Evolutionary conservation across 2,888 invertebrate species (phyloP).

Genomic region (Dolomedes plantarius): DNA sequence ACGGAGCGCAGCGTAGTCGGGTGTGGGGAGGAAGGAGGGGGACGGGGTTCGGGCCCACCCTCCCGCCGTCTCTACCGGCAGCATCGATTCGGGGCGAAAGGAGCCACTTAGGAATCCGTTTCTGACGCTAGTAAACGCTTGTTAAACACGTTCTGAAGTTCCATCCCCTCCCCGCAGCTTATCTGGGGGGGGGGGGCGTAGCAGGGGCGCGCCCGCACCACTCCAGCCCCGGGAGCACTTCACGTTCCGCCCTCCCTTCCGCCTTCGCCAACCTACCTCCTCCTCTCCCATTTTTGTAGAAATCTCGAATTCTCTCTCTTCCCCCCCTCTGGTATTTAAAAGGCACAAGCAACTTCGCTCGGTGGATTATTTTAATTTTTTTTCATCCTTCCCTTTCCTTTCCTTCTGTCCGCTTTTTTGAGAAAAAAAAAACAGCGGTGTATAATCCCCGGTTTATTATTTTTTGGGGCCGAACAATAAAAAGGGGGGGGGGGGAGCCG

Average conservation of each 20-base stretch:
- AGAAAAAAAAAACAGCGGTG: too few relatives aligned
- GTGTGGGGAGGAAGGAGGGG: constrained; percentile 3
- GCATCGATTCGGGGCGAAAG: constrained; percentile 29
- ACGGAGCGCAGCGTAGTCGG: constrained; percentile 32
- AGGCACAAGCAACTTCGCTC: neutral
- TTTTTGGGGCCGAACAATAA: constrained; percentile 35
- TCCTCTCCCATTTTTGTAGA: constrained; percentile 15
- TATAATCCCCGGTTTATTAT: constrained; percentile 58
- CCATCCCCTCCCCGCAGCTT: constrained; percentile 19
- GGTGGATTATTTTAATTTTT: constrained; percentile 10
- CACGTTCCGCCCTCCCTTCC: constrained; percentile 45
- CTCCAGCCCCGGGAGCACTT: constrained; percentile 43
- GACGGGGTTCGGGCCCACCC: neutral
- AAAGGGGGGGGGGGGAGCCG: neutral
- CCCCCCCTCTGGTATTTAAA: neutral
- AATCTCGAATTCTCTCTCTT: neutral
- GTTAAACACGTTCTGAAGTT: constrained; percentile 71
- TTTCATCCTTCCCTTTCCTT: constrained; percentile 1
- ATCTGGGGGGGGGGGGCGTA: constrained; percentile 21
- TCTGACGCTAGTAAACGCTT: constrained; percentile 72
- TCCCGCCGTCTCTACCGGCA: constrained; percentile 17
- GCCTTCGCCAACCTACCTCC: constrained; percentile 9
- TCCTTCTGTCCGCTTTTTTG: neutral
- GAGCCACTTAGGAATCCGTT: constrained; percentile 69
- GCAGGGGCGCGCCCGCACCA: constrained; percentile 5